A percentile compares a stretch with the other conserved stretches of the same genome.
phyloP scores from a whole-genome alignment of 2,888 invertebrate genomes.

The Seira sanloemensis region DNA sequence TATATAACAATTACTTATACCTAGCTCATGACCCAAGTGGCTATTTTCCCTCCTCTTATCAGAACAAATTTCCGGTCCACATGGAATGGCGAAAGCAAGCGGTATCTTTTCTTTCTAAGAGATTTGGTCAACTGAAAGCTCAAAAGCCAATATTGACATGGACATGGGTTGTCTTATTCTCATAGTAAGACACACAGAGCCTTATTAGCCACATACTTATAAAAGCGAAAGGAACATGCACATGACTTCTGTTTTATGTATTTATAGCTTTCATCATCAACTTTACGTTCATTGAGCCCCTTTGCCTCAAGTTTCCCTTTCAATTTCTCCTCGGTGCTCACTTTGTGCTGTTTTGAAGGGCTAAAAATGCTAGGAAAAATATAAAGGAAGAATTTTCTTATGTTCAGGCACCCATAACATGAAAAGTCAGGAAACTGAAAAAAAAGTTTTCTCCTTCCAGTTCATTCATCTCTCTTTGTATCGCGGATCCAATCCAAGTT shows the following conservation, averaged over 20 bases:
- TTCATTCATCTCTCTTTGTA: not conserved
- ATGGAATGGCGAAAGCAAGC: not conserved
- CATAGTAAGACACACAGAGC: not conserved
- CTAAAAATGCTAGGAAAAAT: too few species aligned
- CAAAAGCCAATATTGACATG: conserved; percentile 37
- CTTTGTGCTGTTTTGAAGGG: too few species aligned
- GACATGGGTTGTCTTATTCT: not conserved
- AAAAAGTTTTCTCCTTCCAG: not conserved
- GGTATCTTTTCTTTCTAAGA: not conserved
- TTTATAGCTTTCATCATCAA: not conserved
- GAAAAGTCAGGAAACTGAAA: not conserved
- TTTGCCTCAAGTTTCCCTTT: too few species aligned
- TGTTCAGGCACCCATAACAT: too few species aligned
- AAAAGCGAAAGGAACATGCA: too few species aligned
- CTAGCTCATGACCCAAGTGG: not conserved
- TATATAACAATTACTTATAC: not conserved
- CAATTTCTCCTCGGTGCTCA: too few species aligned
- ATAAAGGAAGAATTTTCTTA: too few species aligned
- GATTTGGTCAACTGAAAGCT: conserved; percentile 35
- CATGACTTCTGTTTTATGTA: too few species aligned
- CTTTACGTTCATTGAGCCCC: not conserved
- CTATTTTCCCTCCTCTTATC: conserved; percentile 3
- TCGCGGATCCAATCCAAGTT: not conserved
- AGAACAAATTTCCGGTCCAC: conserved; percentile 15
- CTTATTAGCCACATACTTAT: not conserved